These are phyloP conservation scores for Cyclargus thomasi DNA, from an alignment of 1,140 invertebrate genomes.

Conservation along the genomic window DNA sequence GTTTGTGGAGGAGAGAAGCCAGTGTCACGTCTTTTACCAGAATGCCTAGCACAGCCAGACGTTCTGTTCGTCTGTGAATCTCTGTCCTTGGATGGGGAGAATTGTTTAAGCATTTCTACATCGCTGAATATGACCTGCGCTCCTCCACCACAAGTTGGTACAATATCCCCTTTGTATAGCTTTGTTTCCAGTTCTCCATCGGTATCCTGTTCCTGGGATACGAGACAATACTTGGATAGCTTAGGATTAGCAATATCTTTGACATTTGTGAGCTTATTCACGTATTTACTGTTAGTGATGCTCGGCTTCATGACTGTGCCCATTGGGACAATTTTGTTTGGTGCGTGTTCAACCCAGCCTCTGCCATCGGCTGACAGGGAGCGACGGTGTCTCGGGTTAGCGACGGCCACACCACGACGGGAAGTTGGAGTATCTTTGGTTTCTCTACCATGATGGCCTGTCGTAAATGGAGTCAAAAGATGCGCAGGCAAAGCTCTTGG, in stretches of 20 bases:
- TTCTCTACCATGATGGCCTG: constrained; percentile 41
- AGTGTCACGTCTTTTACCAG: constrained; percentile 55
- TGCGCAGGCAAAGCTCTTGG: constrained; percentile 63
- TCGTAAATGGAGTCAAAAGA: constrained; percentile 61
- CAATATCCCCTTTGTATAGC: constrained; percentile 94
- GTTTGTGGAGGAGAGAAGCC: constrained; percentile 57
- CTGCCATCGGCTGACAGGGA: constrained; percentile 85
- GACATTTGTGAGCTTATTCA: constrained; percentile 84
- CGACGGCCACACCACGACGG: constrained; percentile 76
- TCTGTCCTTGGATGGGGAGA: constrained; percentile 79
- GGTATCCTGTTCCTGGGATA: constrained; percentile 92
- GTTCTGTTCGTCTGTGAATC: constrained; percentile 37
- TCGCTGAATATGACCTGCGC: constrained; percentile 97
- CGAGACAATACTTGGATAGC: constrained; percentile 91
- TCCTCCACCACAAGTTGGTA: constrained; percentile 94
- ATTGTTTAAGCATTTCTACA: constrained; percentile 92
- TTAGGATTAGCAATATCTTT: constrained; percentile 84
- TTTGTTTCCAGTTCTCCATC: constrained; percentile 95
- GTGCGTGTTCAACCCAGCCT: constrained; percentile 93
- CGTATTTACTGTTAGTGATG: constrained; percentile 87
- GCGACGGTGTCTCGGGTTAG: constrained; percentile 83
- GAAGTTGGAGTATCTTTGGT: constrained; percentile 49
- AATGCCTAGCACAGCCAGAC: constrained; percentile 58
- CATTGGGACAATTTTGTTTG: constrained; percentile 81
- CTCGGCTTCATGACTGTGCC: constrained; percentile 93